phyloP scores from a whole-genome alignment of 2,888 invertebrate species.

The Emmelina monodactyla region DNA sequence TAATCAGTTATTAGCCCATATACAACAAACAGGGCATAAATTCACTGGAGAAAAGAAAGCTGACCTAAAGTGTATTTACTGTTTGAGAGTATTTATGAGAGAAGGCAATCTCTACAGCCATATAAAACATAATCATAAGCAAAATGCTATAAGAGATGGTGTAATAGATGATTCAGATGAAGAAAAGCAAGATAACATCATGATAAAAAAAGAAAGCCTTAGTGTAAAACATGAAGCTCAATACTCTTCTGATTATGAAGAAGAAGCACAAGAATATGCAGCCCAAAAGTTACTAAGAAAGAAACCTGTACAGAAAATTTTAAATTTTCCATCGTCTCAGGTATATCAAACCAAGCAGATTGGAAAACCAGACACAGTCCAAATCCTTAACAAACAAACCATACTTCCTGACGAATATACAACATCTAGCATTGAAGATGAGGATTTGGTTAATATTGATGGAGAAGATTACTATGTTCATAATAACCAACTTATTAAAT shows the following conservation, averaged over 20 bases:
- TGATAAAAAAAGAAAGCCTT: slow-evolving; percentile 12
- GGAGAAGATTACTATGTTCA: slow-evolving; percentile 66
- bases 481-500: slow-evolving; percentile 33
- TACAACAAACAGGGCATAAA: slow-evolving; percentile 66
- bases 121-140: slow-evolving; percentile 71
- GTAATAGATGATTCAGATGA: slow-evolving; percentile 69
- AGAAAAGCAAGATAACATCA: slow-evolving; percentile 22
- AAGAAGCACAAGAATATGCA: slow-evolving; percentile 33
- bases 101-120: slow-evolving; percentile 76
- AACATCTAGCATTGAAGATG: too few species aligned
- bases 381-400: slow-evolving; percentile 16
- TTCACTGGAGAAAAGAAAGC: slow-evolving; percentile 42
- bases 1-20: slow-evolving; percentile 48
- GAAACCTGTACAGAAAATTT: slow-evolving; percentile 33
- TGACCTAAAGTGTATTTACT: slow-evolving; percentile 74
- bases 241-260: slow-evolving; percentile 37
- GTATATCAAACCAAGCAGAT: too few species aligned
- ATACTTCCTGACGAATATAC: slow-evolving; percentile 22
- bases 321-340: slow-evolving; percentile 44
- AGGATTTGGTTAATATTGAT: slow-evolving; percentile 61
- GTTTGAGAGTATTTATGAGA: slow-evolving; percentile 75
- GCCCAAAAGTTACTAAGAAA: not conserved
- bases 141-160: slow-evolving; percentile 70
- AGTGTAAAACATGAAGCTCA: slow-evolving; percentile 14
- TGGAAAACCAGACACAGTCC: slow-evolving; percentile 20